Evolutionary conservation across 2,113 vertebrate species (phyloP), one percentile per base, ranked within the genome.

Genomic region (Ia io): DNA sequence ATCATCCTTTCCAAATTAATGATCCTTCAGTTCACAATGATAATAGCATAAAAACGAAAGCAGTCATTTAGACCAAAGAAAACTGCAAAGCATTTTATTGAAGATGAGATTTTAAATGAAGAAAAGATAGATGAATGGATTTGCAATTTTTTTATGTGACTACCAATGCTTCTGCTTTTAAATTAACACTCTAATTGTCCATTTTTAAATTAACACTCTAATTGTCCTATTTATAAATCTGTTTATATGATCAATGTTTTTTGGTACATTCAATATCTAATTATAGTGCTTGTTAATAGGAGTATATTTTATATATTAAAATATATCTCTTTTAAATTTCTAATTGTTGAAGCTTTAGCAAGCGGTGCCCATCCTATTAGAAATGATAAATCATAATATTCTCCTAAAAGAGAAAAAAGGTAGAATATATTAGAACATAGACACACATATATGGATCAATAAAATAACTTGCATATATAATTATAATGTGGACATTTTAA

Each of bases 171-270:
- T 83, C 93, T 97, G 93, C 63, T 69, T 97, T 97, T 96, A 92
- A 95, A 74, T 92, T 83, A 97, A 97, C 51, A 96, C 42, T 78
- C 78, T 97, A 94, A 95, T 98, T 98, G 93, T 69, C 12, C 4
- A 18, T 47, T 97, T 94, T 49, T 74, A 90, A 63, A 96, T 83
- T 85, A 97, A 97, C 47, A 96, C 47, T 80, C 78, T 97, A 94
- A 95, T 98, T 98, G 93, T 69, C 10, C 4, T 97, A 22, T 47
- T 97, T 94, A 53, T 74, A 91, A 63, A 96, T 83, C 42, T 86
- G 88, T 94, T 98, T 96, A 92, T 96, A 92, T 90, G 91, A 59
- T 83, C 95, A 2, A 32, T 88, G 35, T 87, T 87, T 71, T 61
- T 35, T 12, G 51, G 25, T 71, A 59, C 96, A 56, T 96, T 96